Conservation (phyloP, 1,140 invertebrate genomes). For the Halesus radiatus region DNA sequence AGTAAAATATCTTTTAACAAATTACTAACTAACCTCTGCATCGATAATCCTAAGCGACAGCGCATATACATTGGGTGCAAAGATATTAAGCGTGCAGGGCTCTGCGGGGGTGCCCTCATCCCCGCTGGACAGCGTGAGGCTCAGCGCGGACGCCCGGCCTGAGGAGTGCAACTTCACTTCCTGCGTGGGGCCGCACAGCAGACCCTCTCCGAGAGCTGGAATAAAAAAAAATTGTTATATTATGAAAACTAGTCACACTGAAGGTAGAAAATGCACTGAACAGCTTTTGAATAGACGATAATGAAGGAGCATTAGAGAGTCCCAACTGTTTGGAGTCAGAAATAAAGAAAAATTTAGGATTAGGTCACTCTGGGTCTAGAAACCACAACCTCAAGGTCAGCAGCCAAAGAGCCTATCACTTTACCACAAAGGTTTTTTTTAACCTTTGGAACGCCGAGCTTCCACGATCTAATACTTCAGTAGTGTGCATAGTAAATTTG, state of each 20-base stretch:
- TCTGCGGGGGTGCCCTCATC: background rate
- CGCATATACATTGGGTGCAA: slow-evolving; percentile 45
- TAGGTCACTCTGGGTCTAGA: no score
- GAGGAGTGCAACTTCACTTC: slow-evolving; percentile 43
- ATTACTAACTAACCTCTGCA: slow-evolving; percentile 37
- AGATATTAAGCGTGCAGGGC: slow-evolving; percentile 52
- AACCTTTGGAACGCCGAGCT: no score
- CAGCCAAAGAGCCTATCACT: no score
- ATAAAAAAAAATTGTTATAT: background rate
- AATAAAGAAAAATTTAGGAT: no score
- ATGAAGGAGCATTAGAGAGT: no score
- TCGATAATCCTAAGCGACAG: slow-evolving; percentile 48
- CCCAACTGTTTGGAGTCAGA: no score
- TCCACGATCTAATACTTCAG: no score
- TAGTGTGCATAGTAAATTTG: no score
- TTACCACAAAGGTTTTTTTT: no score
- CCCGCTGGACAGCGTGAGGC: slow-evolving; percentile 36
- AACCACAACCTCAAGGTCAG: no score
- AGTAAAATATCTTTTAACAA: background rate
- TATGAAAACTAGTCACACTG: background rate
- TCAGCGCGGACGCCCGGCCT: slow-evolving; percentile 43
- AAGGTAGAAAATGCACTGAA: no score
- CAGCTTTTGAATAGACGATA: no score
- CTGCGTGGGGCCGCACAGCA: slow-evolving; percentile 44
- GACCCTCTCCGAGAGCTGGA: slow-evolving; percentile 40